These are phyloP conservation scores for Pelvicachromis taeniatus DNA, from an alignment of 2,113 vertebrate genomes.

Conservation along the genomic window DNA sequence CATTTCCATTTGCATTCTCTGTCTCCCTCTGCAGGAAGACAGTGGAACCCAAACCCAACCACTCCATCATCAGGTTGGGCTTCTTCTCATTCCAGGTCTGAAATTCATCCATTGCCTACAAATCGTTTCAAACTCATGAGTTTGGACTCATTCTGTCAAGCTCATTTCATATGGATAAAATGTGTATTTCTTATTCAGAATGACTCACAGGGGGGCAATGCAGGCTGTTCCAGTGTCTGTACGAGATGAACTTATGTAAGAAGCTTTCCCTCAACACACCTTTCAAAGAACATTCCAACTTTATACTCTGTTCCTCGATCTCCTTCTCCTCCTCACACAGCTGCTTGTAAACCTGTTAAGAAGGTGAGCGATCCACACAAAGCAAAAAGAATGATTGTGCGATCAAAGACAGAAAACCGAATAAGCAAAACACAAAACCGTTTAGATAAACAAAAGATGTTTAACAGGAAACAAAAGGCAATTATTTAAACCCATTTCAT, in stretches of 20 bases:
- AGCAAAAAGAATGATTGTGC: background rate
- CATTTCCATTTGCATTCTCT: constrained; percentile 42
- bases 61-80: constrained; percentile 78
- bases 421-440: rapidly evolving
- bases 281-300: constrained; percentile 70
- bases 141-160: background rate
- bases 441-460: background rate
- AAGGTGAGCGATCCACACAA: background rate
- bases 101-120: constrained; percentile 61
- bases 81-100: constrained; percentile 3
- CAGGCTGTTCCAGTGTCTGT: constrained; percentile 78
- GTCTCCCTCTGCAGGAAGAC: constrained; percentile 65
- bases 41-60: constrained; percentile 78
- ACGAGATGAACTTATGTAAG: constrained; percentile 69
- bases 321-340: constrained; percentile 63
- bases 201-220: constrained; percentile 43
- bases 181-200: background rate
- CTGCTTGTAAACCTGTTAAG: constrained; percentile 70
- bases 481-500: background rate
- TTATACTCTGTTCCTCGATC: constrained; percentile 48
- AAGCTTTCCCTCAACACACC: constrained; percentile 76
- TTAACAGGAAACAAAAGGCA: background rate
- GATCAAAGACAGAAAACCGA: background rate
- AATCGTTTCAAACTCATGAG: background rate
- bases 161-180: background rate